Evolutionary conservation across 2,113 vertebrate species (phyloP).

Genomic region (Eulacestoma nigropectus): DNA sequence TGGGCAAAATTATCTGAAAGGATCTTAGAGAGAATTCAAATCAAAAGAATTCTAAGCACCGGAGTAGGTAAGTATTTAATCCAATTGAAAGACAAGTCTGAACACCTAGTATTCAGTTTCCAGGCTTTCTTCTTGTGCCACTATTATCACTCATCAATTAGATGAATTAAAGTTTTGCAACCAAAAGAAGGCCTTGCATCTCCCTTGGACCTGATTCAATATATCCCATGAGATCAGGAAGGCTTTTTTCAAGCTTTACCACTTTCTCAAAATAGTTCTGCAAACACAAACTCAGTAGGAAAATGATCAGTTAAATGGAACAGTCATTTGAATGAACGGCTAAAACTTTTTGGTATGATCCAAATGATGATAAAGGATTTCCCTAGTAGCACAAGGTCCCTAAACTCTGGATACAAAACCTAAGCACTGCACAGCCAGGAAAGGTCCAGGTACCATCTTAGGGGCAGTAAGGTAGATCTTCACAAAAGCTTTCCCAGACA

Average conservation of each 20-base stretch:
- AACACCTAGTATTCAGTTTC: neutral
- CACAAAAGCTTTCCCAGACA: neutral
- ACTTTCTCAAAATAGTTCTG: neutral
- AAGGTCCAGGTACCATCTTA: neutral
- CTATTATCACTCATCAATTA: neutral
- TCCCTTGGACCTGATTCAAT: neutral
- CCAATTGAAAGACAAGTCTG: neutral
- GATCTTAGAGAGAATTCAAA: neutral
- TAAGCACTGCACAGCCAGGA: neutral
- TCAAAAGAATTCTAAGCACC: neutral
- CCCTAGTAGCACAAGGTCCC: neutral
- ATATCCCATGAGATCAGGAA: neutral
- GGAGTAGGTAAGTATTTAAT: neutral
- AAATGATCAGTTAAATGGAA: neutral
- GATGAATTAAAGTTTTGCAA: neutral
- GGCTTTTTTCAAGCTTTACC: neutral
- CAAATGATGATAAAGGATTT: neutral
- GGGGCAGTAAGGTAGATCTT: neutral
- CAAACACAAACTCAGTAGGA: neutral
- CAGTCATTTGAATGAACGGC: neutral
- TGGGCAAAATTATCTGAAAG: neutral
- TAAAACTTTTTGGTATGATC: neutral
- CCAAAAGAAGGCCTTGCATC: neutral
- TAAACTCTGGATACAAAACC: neutral
- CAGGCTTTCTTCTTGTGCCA: neutral